Evolutionary conservation across 2,113 vertebrate species (phyloP), one percentile per base, ranked within the genome.

Genomic region (Actenoides hombroni): DNA sequence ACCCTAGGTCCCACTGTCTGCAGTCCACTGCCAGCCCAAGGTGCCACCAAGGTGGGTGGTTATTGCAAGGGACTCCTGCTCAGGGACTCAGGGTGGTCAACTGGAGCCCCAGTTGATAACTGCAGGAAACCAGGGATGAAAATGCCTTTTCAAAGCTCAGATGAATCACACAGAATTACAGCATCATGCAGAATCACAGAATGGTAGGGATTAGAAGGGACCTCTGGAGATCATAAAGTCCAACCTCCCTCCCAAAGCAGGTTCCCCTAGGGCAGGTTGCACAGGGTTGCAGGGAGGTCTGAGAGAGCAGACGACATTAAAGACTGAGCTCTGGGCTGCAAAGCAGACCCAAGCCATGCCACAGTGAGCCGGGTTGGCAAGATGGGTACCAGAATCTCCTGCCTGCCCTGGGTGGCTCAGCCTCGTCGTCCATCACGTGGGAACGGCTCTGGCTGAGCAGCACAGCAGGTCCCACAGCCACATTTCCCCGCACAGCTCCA

Each of bases 1-100:
- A 63, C 37, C 24, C 42, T n/a, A 16, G 5, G 26, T 83, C 26
- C 26, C 40, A 61, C 13, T 1, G 1, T 23, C n/a, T 71, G 44
- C 70, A 85, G 70, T 51, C 31, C 42, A 24, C 54, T 56, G 39
- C 25, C 15, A 82, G 35, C 8, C 65, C 40, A 46, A 64, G 39
- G 51, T 67, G 56, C 40, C 70, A 51, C 25, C 0, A 0, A 10
- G 21, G 11, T 5, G 6, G 7, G 8, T 44, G 65, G 5, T 19
- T 6, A 8, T 28, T 29, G 35, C 68, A 25, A 42, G 79, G 33
- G 29, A 37, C 11, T 8, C 26, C 48, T 73, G 71, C 39, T 19
- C 0, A 2, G 68, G 77, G 67, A 68, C 28, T 35, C 9, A 42
- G 75, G 14, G 11, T 0, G 0, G 5, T 25, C 61, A 59, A n/a